A percentile compares a stretch with the other conserved stretches of the same genome.
Evolutionary conservation across 2,113 vertebrate genomes (phyloP).

Genomic region (Callipepla squamata): DNA sequence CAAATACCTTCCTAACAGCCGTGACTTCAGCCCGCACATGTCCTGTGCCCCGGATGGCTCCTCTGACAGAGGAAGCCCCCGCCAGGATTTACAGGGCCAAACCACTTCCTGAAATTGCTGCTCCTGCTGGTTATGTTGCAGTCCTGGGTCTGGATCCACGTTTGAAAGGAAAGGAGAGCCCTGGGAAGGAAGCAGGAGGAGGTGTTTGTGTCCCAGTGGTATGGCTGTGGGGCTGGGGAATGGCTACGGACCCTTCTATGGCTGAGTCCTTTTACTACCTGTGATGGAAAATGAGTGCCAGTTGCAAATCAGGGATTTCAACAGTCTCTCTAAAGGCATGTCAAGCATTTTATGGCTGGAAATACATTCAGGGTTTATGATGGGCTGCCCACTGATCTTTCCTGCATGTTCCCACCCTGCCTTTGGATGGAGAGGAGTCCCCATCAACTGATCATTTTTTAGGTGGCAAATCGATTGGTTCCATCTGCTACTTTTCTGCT

Average conservation of each 20-base stretch:
- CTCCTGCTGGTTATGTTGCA: slow-evolving; percentile 31
- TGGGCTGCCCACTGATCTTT: slow-evolving; percentile 53
- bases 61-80: slow-evolving; percentile 72
- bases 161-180: slow-evolving; percentile 63
- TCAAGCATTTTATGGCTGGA: slow-evolving; percentile 69
- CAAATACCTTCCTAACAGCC: slow-evolving; percentile 85
- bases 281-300: slow-evolving; percentile 67
- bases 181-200: slow-evolving; percentile 50
- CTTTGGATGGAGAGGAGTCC: neutral
- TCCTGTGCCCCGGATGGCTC: slow-evolving; percentile 58
- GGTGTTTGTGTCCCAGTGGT: neutral
- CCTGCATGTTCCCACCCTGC: slow-evolving; percentile 35
- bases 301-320: slow-evolving; percentile 73
- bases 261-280: slow-evolving; percentile 69
- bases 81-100: slow-evolving; percentile 73
- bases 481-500: slow-evolving; percentile 58
- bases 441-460: slow-evolving; percentile 26
- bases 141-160: neutral
- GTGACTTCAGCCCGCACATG: slow-evolving; percentile 81
- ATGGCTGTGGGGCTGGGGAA: neutral
- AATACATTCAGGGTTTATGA: slow-evolving; percentile 67
- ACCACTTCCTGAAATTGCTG: slow-evolving; percentile 57
- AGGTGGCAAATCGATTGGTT: slow-evolving; percentile 55
- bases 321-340: slow-evolving; percentile 60
- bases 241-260: neutral